Conservation (phyloP, 2,797 vertebrate species). For the Sciurus vulgaris region DNA sequence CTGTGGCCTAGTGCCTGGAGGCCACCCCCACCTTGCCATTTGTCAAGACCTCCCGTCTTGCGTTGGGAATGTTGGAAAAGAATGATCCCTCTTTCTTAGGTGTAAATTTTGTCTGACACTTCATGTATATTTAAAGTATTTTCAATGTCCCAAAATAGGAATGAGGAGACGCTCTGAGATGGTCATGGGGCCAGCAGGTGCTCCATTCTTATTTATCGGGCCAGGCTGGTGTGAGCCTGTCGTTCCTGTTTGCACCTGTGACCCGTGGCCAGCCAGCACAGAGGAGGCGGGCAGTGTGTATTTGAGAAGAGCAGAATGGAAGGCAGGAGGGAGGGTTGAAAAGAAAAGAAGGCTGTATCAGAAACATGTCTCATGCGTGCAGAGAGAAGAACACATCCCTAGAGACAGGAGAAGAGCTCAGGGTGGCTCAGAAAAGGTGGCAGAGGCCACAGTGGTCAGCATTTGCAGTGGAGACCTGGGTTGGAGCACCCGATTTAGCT, state of each 20-base stretch:
- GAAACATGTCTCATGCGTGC: background rate
- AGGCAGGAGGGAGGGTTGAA: rapidly evolving
- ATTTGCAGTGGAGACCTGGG: background rate
- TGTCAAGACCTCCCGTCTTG: background rate
- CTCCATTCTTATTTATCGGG: background rate
- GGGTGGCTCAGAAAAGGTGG: background rate
- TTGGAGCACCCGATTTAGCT: background rate
- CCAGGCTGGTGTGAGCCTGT: rapidly evolving
- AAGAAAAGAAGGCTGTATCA: rapidly evolving
- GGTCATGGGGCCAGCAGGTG: background rate
- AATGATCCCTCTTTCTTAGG: background rate
- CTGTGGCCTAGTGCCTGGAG: background rate
- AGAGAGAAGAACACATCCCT: background rate
- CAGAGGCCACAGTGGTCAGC: background rate
- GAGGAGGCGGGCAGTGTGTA: background rate
- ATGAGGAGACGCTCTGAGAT: background rate
- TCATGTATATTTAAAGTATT: constrained; percentile 45
- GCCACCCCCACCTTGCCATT: background rate
- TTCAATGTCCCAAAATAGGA: constrained; percentile 48
- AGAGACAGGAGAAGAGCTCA: background rate
- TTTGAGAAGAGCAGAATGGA: background rate
- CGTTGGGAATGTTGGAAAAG: background rate
- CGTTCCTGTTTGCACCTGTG: background rate
- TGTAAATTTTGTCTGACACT: constrained; percentile 65
- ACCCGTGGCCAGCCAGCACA: background rate